A percentile compares a stretch with the other conserved stretches of the same genome.
Conservation (phyloP, 2,888 invertebrate species). For the Aelia acuminata region DNA sequence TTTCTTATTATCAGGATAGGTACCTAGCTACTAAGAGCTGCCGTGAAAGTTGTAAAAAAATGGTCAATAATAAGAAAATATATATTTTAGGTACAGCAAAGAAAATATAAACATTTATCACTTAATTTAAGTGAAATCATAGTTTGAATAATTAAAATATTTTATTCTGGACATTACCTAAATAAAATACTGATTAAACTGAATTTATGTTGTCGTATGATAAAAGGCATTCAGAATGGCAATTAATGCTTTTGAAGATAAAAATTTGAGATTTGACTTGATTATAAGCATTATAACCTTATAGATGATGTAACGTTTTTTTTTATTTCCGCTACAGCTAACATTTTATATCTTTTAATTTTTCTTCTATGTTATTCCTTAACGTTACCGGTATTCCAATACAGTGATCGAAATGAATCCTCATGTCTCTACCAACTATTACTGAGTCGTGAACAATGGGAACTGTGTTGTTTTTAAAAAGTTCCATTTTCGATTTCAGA, state of each 20-base stretch:
- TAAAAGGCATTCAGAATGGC: neutral
- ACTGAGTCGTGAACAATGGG: neutral
- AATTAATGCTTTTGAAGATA: neutral
- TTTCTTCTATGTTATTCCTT: neutral
- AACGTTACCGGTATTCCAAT: constrained; percentile 3
- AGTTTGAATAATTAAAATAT: no score
- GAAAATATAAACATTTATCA: no score
- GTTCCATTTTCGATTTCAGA: neutral
- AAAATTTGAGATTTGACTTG: neutral
- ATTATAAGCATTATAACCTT: neutral
- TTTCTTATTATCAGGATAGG: no score
- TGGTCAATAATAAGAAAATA: no score
- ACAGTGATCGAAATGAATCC: neutral
- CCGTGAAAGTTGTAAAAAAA: no score
- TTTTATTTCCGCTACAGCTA: neutral
- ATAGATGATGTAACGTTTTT: neutral
- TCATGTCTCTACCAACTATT: neutral
- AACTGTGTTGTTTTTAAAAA: neutral
- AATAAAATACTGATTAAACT: no score
- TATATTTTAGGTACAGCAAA: no score
- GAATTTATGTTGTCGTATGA: no score
- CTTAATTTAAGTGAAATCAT: no score
- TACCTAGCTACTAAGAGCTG: no score
- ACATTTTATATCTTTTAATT: neutral
- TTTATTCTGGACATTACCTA: no score